Conservation (phyloP, 2,888 invertebrate genomes). For the Entomobrya proxima region DNA sequence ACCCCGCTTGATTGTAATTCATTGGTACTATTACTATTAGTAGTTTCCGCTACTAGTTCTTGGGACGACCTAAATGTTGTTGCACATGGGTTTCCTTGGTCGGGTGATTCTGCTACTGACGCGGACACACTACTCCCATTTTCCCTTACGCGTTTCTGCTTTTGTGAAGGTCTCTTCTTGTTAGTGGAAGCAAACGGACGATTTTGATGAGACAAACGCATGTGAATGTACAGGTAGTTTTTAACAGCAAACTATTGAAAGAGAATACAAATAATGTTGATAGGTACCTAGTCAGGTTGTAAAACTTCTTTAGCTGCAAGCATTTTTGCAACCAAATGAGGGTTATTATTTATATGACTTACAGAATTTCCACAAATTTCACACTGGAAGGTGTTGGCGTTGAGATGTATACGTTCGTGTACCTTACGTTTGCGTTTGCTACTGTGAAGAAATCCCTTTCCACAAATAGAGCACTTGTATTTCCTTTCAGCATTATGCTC, state of each 20-base stretch:
- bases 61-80: no score
- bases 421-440: not conserved
- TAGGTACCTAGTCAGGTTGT: not conserved
- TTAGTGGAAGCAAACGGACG: conserved; percentile 13
- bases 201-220: not conserved
- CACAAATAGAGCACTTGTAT: not conserved
- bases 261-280: not conserved
- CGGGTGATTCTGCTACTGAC: no score
- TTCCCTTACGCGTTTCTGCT: not conserved
- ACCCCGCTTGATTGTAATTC: no score
- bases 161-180: not conserved
- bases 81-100: no score
- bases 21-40: no score
- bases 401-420: not conserved
- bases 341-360: no score
- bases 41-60: no score
- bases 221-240: conserved; percentile 8
- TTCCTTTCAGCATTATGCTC: not conserved
- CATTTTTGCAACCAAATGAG: no score
- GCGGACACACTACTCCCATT: no score
- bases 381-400: not conserved
- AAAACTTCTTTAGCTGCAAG: not conserved
- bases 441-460: not conserved
- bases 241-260: not conserved
- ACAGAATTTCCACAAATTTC: conserved; percentile 23